These are phyloP conservation scores for Mastigias papua DNA, from an alignment of 30 jellyfish, hydroid and myxozoan genomes.

Conservation along the genomic window DNA sequence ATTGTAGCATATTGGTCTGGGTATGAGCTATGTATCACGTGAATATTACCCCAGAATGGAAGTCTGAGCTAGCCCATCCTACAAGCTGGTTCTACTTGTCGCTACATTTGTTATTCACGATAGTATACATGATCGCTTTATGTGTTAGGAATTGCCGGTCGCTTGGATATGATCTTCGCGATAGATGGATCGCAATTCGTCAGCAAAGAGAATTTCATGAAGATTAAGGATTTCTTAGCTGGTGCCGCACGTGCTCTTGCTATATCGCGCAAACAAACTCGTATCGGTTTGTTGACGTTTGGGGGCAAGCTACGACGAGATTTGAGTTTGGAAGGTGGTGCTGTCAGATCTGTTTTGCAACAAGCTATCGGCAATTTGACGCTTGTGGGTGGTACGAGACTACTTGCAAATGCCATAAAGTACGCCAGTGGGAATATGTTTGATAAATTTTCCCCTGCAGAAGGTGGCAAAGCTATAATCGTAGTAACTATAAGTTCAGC, in stretches of 20 bases:
- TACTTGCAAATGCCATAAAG: background rate
- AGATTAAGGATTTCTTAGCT: slow-evolving; percentile 46
- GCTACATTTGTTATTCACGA: no score
- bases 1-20: no score
- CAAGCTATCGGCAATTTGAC: background rate
- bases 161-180: slow-evolving; percentile 79
- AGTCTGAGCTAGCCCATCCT: no score
- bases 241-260: slow-evolving; percentile 57
- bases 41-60: no score
- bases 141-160: slow-evolving; percentile 58
- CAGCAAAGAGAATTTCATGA: background rate
- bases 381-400: slow-evolving; percentile 14
- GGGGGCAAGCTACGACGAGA: background rate
- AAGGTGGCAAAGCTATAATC: background rate
- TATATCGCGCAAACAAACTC: slow-evolving; percentile 35
- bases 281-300: slow-evolving; percentile 43
- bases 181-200: slow-evolving; percentile 76
- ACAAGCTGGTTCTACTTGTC: no score
- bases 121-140: no score
- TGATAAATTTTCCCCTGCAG: background rate
- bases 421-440: background rate
- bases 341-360: slow-evolving; percentile 7
- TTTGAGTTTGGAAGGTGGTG: slow-evolving; percentile 29
- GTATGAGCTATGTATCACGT: no score
- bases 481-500: background rate